phyloP scores from a whole-genome alignment of 2,888 invertebrate genomes.

The Deilephila elpenor region DNA sequence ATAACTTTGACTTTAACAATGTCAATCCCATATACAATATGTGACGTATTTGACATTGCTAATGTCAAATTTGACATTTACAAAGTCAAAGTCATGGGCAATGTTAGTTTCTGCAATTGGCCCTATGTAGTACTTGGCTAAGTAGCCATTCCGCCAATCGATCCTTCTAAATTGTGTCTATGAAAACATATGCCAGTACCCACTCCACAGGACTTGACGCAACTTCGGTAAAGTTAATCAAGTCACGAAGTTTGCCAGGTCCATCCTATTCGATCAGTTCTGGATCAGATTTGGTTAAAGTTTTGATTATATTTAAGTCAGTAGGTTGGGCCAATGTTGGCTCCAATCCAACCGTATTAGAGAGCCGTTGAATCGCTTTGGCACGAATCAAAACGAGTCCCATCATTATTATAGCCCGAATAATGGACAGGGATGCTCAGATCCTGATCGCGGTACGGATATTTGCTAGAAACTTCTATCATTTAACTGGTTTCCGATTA shows the following conservation, averaged over 20 bases:
- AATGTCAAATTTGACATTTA: no score
- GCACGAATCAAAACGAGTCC: background rate
- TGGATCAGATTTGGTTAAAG: background rate
- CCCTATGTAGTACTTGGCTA: no score
- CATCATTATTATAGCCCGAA: background rate
- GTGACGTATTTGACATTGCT: no score
- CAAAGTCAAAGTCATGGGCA: no score
- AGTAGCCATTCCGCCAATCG: no score
- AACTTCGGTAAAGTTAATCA: background rate
- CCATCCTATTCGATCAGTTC: background rate
- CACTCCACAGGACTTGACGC: background rate
- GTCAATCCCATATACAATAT: no score
- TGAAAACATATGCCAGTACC: background rate
- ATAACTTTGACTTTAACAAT: no score
- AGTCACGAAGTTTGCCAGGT: background rate
- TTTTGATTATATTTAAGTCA: conserved; percentile 6
- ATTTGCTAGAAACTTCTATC: background rate
- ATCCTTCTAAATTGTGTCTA: background rate
- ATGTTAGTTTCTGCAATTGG: no score
- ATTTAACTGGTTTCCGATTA: background rate
- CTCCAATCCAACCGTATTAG: background rate
- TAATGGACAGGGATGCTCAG: background rate
- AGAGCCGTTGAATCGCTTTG: background rate
- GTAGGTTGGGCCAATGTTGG: background rate
- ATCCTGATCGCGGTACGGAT: background rate